A percentile compares a stretch with the other conserved stretches of the same genome.
phyloP scores from a whole-genome alignment of 1,140 invertebrate species.

The Camponotus pennsylvanicus region DNA sequence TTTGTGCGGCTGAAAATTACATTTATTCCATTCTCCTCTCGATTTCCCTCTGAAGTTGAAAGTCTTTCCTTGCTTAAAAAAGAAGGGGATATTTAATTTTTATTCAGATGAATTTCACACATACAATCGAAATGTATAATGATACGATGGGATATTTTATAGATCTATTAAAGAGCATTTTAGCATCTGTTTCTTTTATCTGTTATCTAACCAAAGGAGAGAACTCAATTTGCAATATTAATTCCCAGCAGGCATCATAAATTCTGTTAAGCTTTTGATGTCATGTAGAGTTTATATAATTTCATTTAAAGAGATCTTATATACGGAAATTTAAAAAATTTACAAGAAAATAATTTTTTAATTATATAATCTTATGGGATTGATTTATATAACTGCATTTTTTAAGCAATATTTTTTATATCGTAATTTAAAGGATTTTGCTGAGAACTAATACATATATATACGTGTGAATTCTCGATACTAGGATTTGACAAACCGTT shows the following conservation, averaged over 20 bases:
- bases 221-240: not conserved
- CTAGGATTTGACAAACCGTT: not conserved
- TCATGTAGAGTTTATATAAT: not conserved
- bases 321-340: not conserved
- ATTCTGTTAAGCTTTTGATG: not conserved
- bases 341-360: not conserved
- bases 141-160: not conserved
- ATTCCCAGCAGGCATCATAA: not conserved
- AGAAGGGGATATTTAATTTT: too few relatives aligned
- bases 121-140: not conserved
- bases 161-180: not conserved
- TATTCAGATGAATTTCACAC: too few relatives aligned
- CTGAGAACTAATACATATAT: not conserved
- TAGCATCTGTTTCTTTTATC: not conserved
- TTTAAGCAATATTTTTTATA: not conserved
- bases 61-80: not conserved
- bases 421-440: not conserved
- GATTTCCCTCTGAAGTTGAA: conserved; percentile 24
- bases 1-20: conserved; percentile 50
- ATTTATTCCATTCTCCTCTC: conserved; percentile 25
- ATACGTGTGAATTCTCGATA: not conserved
- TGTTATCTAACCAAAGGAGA: not conserved
- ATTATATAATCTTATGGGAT: not conserved
- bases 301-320: not conserved
- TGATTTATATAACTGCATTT: not conserved